Conservation (phyloP, 2,888 invertebrate genomes). For the Tupiocoris notatus region DNA sequence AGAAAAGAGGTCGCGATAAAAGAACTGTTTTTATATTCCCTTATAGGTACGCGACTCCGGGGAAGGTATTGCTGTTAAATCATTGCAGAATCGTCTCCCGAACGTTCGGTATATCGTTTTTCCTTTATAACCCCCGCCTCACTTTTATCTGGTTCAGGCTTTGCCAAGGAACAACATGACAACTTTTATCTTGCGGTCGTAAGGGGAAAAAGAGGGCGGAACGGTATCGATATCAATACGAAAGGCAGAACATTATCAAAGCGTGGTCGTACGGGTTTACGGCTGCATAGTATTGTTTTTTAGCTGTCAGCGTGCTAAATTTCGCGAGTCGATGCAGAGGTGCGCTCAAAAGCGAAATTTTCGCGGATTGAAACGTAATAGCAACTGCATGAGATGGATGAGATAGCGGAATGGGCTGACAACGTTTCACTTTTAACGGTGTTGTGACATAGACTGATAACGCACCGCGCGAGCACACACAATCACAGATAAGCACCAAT, state of each 20-base stretch:
- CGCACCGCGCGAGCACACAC: too few species aligned
- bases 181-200: constrained; percentile 31
- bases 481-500: too few species aligned
- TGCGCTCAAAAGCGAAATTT: too few species aligned
- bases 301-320: not conserved
- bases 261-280: constrained; percentile 24
- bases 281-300: constrained; percentile 14
- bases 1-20: too few species aligned
- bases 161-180: constrained; percentile 8
- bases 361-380: too few species aligned
- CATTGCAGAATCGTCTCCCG: not conserved
- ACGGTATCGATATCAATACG: not conserved
- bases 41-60: not conserved
- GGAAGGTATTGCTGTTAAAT: not conserved
- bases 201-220: constrained; percentile 18
- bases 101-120: not conserved
- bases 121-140: not conserved
- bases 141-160: not conserved
- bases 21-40: not conserved
- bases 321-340: not conserved
- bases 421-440: too few species aligned
- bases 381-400: too few species aligned
- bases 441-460: too few species aligned
- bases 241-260: constrained; percentile 29
- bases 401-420: too few species aligned